Evolutionary conservation across 2,113 vertebrate genomes (phyloP), one percentile per base, ranked within the genome.

Genomic region (Thunnus thynnus): DNA sequence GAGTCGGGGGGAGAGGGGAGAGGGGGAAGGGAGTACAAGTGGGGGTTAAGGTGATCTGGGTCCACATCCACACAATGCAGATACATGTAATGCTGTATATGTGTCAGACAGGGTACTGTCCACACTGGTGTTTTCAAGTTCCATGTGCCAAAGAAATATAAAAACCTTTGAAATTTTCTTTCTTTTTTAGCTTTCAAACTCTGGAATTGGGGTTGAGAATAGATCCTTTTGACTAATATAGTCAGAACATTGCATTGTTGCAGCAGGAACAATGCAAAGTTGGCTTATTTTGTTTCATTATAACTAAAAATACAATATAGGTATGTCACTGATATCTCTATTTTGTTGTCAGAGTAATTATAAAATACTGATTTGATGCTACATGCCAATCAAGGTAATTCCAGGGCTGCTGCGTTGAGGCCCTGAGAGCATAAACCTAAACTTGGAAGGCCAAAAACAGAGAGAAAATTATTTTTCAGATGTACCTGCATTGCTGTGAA

Each of bases 1-100:
- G 51, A 58, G n/a, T 47, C 12, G 66, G 2, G 67, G 66, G 30
- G 51, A 36, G 2, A 58, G 48, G 65, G 36, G 66, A 46, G 57
- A 61, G 78, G 64, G 74, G 68, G 66, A 51, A 25, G 63, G 75
- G 48, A 65, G 46, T 10, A 66, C 48, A 82, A 72, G 56, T 75
- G 56, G 27, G 25, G 57, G 57, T 75, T 72, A 72, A 69, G 51
- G 64, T 61, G 36, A 16, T 44, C 17, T 32, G 13, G n/a, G 13
- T 58, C 56, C 9, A 50, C 22, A 27, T 63, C 55, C 16, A 52
- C 3, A 25, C 32, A 10, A 84, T 63, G 30, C 7, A 17, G 13
- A 51, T 16, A 11, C 11, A 80, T 76, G 20, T 58, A 63, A 52
- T 8, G 3, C n/a, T 50, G 10, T 72, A 2, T 41, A 41, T 9